Percentiles rank a stretch among this genome's conserved stretches.
Conservation (phyloP, 2,888 invertebrate species). For the Dermolepida albohirtum region DNA sequence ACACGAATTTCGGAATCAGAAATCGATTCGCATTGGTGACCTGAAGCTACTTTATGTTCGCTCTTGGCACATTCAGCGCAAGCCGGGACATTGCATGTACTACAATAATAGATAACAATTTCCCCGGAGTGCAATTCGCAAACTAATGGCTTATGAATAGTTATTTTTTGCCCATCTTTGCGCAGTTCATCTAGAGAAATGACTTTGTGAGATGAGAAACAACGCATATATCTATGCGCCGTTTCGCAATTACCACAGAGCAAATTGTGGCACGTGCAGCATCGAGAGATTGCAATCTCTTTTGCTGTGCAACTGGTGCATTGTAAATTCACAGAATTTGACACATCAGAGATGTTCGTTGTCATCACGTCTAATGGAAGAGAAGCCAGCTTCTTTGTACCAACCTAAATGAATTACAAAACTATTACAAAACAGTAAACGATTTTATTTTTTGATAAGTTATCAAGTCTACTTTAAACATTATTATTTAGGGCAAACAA, state of each 20-base stretch:
- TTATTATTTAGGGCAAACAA: too few relatives aligned
- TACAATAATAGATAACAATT: slow-evolving; percentile 89
- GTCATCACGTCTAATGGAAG: slow-evolving; percentile 89
- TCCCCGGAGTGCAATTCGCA: slow-evolving; percentile 86
- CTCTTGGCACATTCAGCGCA: slow-evolving; percentile 88
- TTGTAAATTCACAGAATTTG: slow-evolving; percentile 73
- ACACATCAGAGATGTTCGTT: slow-evolving; percentile 86
- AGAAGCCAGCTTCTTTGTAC: slow-evolving; percentile 80
- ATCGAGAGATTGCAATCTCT: slow-evolving; percentile 93
- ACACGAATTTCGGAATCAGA: slow-evolving; percentile 81
- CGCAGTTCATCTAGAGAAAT: slow-evolving; percentile 89
- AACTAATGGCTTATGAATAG: slow-evolving; percentile 90
- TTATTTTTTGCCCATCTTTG: slow-evolving; percentile 80
- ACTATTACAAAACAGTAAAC: background rate
- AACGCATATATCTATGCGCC: slow-evolving; percentile 96
- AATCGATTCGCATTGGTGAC: slow-evolving; percentile 87
- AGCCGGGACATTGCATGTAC: slow-evolving; percentile 86
- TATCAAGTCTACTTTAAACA: too few relatives aligned
- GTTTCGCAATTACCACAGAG: slow-evolving; percentile 94
- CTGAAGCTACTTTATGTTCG: slow-evolving; percentile 83
- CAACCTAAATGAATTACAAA: slow-evolving; percentile 67
- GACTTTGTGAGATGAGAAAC: slow-evolving; percentile 95
- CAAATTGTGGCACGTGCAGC: slow-evolving; percentile 95
- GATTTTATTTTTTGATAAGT: background rate
- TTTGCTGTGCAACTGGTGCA: slow-evolving; percentile 97